A percentile compares a stretch with the other conserved stretches of the same genome.
Conservation (phyloP, 35 echinoderm and acorn worm genomes). For the Eucidaris tribuloides region DNA sequence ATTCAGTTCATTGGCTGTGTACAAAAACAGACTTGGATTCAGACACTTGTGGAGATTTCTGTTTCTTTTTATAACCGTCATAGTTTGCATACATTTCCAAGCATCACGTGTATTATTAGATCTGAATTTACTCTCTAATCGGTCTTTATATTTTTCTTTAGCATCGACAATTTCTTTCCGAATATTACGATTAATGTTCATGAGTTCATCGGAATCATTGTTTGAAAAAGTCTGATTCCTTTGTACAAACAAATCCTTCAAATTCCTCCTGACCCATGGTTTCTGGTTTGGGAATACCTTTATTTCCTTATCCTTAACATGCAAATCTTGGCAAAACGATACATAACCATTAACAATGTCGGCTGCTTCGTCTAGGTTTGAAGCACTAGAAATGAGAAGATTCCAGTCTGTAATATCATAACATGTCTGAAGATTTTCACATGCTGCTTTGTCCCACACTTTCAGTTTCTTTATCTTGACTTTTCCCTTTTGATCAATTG, state of each 20-base stretch:
- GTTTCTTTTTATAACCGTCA: no score
- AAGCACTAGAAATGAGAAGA: neutral
- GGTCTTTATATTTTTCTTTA: constrained; percentile 12
- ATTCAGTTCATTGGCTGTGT: no score
- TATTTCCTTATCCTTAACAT: neutral
- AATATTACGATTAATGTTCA: neutral
- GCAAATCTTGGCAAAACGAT: neutral
- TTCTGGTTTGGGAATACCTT: neutral
- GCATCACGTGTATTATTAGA: neutral
- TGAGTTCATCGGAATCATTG: no score
- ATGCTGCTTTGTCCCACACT: constrained; percentile 15
- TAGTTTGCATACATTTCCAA: constrained; percentile 23
- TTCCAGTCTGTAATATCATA: constrained; percentile 4
- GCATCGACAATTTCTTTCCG: constrained; percentile 1
- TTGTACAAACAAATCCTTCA: neutral
- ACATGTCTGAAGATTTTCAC: constrained; percentile 16
- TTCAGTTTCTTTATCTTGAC: constrained; percentile 19
- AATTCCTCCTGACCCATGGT: neutral
- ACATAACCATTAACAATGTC: neutral
- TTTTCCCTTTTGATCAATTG: constrained; percentile 24
- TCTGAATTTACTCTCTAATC: neutral
- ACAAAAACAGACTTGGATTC: no score
- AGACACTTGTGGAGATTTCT: no score
- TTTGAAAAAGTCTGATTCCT: no score
- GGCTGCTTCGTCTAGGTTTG: neutral